Evolutionary conservation across 2,113 vertebrate genomes (phyloP).

Genomic region (Nanger granti): DNA sequence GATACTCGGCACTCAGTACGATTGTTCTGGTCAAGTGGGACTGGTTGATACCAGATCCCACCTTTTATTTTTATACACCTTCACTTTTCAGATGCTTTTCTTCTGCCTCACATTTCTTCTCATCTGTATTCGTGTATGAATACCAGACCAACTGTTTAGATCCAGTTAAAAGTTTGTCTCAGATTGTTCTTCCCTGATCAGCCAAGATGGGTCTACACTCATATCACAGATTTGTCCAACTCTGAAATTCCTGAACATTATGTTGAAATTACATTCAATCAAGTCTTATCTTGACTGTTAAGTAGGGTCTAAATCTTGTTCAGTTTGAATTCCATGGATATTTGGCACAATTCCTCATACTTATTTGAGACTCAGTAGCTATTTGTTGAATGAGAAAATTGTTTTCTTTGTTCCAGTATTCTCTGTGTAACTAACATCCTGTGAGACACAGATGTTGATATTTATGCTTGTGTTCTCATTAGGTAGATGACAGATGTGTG

Average conservation of each 20-base stretch:
- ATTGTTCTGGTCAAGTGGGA: background rate
- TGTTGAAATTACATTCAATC: background rate
- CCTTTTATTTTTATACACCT: background rate
- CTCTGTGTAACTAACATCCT: background rate
- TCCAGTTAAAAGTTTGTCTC: background rate
- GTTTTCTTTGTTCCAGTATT: background rate
- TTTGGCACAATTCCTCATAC: background rate
- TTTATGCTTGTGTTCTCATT: slow-evolving; percentile 25
- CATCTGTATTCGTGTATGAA: background rate
- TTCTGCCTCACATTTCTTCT: background rate
- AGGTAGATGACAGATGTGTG: background rate
- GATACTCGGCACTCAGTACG: background rate
- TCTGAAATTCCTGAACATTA: background rate
- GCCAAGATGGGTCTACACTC: background rate
- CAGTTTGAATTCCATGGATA: background rate
- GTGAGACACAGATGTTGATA: slow-evolving; percentile 2
- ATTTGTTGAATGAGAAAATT: background rate
- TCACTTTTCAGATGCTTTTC: background rate
- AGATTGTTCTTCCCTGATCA: background rate
- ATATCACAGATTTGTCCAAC: background rate
- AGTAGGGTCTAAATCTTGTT: background rate
- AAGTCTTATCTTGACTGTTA: background rate
- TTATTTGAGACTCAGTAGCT: background rate
- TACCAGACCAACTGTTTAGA: background rate
- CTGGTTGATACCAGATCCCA: background rate